Evolutionary conservation across 1,140 invertebrate species (phyloP), one percentile per base, ranked within the genome.

Genomic region (Bicyclus anynana): DNA sequence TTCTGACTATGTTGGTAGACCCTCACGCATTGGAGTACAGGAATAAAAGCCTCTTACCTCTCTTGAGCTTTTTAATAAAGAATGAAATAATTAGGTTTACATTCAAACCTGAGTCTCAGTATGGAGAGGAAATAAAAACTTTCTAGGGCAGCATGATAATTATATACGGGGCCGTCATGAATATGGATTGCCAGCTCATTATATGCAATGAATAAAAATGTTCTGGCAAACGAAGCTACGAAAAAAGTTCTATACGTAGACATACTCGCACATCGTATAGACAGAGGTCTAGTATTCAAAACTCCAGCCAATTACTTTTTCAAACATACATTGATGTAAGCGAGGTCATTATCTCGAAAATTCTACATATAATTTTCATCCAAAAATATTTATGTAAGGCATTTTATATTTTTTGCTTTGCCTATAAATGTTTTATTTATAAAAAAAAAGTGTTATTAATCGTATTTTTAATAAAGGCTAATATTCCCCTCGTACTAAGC

Each of bases 81-180:
- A 59, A 66, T 63, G 54, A 69, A 65, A 62, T 67, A 69, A 69
- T 69, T 66, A 69, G 60, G 64, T 63, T 66, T 65, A 63, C 59
- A 65, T 66, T 63, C 59, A 66, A 66, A 69, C 59, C 55, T 49
- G 57, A 60, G 56, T 69, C 47, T 50, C 53, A 47, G 59, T 44
- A 50, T 60, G 53, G 59, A 65, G 49, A 62, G 58, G 37, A 53
- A 63, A 66, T 61, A 63, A 65, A 51, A 59, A 53, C 42, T 59
- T 53, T 53, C 49, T 62, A 21, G 54, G 53, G 35, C 57, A 59
- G 60, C 53, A 52, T 48, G 17, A 62, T 62, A 62, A 62, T 62
- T 62, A 65, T 65, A 57, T 53, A 60, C 42, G 46, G 52, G 49
- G 46, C 49, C 52, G 49, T 60, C 46, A 53, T 65, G 49, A 60